Evolutionary conservation across 2,113 vertebrate genomes (phyloP).

Genomic region (Sylvietta virens): DNA sequence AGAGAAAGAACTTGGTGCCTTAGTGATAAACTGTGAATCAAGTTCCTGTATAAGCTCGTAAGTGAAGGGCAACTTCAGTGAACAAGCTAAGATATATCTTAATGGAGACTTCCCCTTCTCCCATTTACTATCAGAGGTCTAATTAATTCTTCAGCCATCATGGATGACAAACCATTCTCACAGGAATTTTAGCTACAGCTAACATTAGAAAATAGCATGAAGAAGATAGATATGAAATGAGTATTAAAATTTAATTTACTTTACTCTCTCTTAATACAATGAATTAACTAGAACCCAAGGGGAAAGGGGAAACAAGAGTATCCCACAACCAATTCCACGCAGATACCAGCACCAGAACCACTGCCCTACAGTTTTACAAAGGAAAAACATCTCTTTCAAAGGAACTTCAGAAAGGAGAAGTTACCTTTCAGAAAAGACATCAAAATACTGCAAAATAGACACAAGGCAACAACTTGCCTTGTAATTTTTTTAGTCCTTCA

Average conservation of each 20-base stretch:
- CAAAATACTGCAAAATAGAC: background rate
- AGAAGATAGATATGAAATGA: background rate
- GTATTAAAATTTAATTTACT: background rate
- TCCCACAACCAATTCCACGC: background rate
- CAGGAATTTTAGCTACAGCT: background rate
- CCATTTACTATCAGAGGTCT: background rate
- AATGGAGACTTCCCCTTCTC: background rate
- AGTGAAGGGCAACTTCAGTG: background rate
- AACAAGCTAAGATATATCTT: background rate
- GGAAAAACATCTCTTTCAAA: background rate
- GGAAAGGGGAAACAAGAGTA: background rate
- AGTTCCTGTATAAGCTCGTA: background rate
- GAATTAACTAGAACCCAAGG: background rate
- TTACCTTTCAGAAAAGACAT: background rate
- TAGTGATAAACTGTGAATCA: background rate
- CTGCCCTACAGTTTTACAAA: background rate
- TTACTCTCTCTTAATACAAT: background rate
- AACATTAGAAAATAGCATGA: background rate
- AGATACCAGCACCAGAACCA: background rate
- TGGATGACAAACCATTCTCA: background rate
- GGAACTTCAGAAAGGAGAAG: background rate
- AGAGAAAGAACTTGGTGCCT: background rate
- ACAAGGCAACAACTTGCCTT: background rate
- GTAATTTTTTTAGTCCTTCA: background rate
- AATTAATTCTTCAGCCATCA: background rate